A percentile compares a stretch with the other conserved stretches of the same genome.
Conservation (phyloP, 2,797 vertebrate genomes). For the Rhinella marina region DNA sequence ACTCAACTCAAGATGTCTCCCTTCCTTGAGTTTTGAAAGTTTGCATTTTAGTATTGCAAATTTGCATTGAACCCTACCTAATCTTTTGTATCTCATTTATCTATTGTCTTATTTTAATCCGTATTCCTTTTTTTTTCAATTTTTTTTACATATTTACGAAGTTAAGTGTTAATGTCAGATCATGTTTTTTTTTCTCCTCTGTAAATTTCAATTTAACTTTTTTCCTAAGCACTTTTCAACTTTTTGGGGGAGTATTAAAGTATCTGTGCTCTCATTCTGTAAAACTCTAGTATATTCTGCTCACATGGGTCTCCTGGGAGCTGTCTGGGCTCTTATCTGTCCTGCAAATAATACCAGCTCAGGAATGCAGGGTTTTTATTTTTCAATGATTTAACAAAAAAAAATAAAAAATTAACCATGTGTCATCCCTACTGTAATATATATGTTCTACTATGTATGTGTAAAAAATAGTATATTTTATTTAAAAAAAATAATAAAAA, state of each 20-base stretch:
- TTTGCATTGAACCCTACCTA: not conserved
- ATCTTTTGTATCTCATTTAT: not conserved
- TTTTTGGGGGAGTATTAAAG: not conserved
- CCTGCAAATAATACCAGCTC: constrained; percentile 39
- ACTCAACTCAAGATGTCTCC: not conserved
- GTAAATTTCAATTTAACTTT: not conserved
- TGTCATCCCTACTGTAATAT: not conserved
- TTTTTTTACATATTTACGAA: not conserved
- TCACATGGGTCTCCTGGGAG: constrained; percentile 40
- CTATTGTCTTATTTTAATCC: not conserved
- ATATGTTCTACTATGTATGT: no score
- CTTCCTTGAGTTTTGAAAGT: no score
- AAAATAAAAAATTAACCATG: not conserved
- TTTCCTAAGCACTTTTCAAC: not conserved
- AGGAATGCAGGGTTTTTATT: constrained; percentile 29
- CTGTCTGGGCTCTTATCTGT: constrained; percentile 52
- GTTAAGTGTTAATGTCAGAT: not conserved
- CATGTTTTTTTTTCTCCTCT: not conserved
- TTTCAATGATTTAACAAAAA: constrained; percentile 9
- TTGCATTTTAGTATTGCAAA: not conserved
- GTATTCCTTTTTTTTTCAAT: not conserved
- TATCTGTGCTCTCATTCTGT: not conserved
- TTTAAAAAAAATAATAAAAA: not conserved
- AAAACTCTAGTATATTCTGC: constrained; percentile 39
- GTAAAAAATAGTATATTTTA: not conserved